phyloP scores from a whole-genome alignment of 2,797 vertebrate genomes.

The Squalus acanthias region DNA sequence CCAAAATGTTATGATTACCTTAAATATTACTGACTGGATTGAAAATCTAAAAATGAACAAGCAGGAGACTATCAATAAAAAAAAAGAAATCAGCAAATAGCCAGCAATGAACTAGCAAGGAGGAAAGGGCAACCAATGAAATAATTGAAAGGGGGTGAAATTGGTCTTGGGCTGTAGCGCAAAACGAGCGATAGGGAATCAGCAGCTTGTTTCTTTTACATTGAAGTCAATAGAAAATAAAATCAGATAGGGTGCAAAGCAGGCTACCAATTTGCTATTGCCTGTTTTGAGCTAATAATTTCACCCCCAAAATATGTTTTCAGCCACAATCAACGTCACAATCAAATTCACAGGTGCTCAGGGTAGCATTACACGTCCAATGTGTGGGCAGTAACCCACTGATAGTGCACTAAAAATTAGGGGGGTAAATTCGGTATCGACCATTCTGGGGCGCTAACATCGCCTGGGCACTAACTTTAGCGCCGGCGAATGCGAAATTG shows the following conservation, averaged over 20 bases:
- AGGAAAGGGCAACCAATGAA: not conserved
- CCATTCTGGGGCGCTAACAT: no score
- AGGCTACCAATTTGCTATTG: not conserved
- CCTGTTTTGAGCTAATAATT: not conserved
- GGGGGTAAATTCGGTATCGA: no score
- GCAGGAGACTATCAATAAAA: no score
- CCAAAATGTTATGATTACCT: not conserved
- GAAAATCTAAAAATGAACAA: not conserved
- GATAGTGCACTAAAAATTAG: not conserved
- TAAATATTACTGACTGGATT: not conserved
- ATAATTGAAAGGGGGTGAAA: not conserved
- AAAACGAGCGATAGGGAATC: not conserved
- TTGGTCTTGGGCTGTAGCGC: not conserved
- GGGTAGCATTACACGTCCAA: not conserved
- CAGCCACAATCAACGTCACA: not conserved
- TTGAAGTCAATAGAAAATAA: not conserved
- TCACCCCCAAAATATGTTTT: not conserved
- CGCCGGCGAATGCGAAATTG: no score
- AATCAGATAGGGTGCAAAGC: not conserved
- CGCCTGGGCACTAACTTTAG: no score
- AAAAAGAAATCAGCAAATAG: no score
- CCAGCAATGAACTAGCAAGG: no score
- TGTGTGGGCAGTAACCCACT: not conserved
- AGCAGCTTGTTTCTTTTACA: not conserved
- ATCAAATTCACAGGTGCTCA: not conserved